Percentiles rank a stretch among this genome's conserved stretches.
These are phyloP conservation scores for Geococcyx californianus DNA, from an alignment of 2,113 vertebrate species.

Conservation along the genomic window DNA sequence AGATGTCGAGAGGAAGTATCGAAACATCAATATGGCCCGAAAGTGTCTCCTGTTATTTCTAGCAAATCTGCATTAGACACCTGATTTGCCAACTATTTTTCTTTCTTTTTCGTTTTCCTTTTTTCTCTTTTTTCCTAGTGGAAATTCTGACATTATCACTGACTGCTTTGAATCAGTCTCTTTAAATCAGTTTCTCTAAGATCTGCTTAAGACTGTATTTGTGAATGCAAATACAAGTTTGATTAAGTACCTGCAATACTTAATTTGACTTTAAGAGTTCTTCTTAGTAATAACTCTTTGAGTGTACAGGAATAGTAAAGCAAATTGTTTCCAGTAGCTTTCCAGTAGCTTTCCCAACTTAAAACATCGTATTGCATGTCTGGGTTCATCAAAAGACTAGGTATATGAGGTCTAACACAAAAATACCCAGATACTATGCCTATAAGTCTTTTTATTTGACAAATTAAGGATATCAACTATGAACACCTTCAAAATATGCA, in stretches of 20 bases:
- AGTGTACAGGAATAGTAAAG: background rate
- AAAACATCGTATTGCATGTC: background rate
- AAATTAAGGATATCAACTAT: too few species aligned
- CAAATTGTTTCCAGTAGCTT: background rate
- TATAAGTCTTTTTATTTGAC: too few species aligned
- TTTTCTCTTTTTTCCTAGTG: background rate
- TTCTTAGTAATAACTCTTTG: background rate
- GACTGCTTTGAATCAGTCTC: background rate
- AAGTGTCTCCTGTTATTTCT: background rate
- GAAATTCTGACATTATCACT: background rate
- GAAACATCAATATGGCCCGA: background rate
- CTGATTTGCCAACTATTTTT: background rate
- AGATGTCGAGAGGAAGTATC: background rate
- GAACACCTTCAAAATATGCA: too few species aligned
- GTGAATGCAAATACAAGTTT: background rate
- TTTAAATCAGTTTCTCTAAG: background rate
- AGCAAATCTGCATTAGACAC: background rate
- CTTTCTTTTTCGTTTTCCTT: rapidly evolving
- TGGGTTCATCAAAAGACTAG: too few species aligned
- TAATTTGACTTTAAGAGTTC: background rate
- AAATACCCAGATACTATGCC: too few species aligned
- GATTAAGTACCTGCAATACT: background rate
- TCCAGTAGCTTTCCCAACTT: background rate
- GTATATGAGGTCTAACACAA: too few species aligned
- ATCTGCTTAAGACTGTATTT: background rate